Conservation (phyloP, 2,888 invertebrate species). For the Anoplius nigerrimus region DNA sequence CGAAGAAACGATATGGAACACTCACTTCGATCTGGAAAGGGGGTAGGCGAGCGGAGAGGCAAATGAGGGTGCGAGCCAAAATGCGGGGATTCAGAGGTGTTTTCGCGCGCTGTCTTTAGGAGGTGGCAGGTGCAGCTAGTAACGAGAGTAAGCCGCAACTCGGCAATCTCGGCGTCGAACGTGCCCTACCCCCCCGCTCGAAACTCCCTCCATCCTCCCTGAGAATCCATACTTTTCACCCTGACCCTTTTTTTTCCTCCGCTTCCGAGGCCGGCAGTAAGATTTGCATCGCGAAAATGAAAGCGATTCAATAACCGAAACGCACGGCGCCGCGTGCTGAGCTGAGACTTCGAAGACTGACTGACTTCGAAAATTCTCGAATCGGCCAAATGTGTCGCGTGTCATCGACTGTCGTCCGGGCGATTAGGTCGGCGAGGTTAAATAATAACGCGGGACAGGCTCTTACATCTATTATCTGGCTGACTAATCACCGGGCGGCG, state of each 20-base stretch:
- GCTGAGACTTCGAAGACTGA: too few relatives aligned
- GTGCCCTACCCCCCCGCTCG: slow-evolving; percentile 29
- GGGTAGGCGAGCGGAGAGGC: slow-evolving; percentile 19
- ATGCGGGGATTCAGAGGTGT: slow-evolving; percentile 19
- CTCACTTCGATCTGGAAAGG: not conserved
- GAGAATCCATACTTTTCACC: slow-evolving; percentile 12
- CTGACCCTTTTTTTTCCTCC: slow-evolving; percentile 8
- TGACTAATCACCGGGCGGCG: too few relatives aligned
- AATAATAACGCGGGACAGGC: too few relatives aligned
- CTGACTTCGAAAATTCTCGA: too few relatives aligned
- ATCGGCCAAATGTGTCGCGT: too few relatives aligned
- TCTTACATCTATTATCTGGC: too few relatives aligned
- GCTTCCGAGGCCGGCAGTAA: too few relatives aligned
- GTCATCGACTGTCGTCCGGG: too few relatives aligned
- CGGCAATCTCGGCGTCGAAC: slow-evolving; percentile 22
- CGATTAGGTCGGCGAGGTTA: too few relatives aligned
- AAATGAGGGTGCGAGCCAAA: slow-evolving; percentile 15
- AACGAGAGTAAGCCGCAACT: slow-evolving; percentile 36
- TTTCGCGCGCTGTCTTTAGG: slow-evolving; percentile 29
- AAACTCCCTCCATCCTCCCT: slow-evolving; percentile 11
- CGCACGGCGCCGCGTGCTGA: too few relatives aligned
- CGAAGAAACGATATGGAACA: slow-evolving; percentile 26
- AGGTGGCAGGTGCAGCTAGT: slow-evolving; percentile 36
- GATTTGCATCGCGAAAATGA: too few relatives aligned
- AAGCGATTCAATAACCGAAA: too few relatives aligned